These are phyloP conservation scores for Dreissena polymorpha DNA, from an alignment of 1,140 invertebrate genomes.

Conservation along the genomic window DNA sequence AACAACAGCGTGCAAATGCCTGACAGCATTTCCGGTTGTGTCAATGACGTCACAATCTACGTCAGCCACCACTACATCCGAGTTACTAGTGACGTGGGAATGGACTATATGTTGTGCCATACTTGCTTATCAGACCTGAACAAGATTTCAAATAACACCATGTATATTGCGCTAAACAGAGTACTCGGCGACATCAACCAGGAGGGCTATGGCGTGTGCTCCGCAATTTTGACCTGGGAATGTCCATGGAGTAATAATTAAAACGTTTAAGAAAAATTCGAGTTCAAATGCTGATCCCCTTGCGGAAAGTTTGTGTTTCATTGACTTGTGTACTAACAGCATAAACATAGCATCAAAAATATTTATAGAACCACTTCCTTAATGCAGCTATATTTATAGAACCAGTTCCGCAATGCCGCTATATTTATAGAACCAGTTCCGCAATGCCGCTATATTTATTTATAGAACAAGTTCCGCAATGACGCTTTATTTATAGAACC, in stretches of 20 bases:
- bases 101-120: not conserved
- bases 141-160: not conserved
- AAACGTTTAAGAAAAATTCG: too few species aligned
- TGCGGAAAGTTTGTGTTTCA: too few species aligned
- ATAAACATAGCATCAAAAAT: too few species aligned
- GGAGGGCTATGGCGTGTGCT: not conserved
- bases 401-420: too few species aligned
- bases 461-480: too few species aligned
- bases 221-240: not conserved
- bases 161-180: conserved; percentile 1
- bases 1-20: not conserved
- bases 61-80: not conserved
- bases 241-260: not conserved
- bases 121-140: not conserved
- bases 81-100: not conserved
- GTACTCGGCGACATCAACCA: not conserved
- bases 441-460: too few species aligned
- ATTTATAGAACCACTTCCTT: too few species aligned
- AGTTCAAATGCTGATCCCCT: too few species aligned
- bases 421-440: too few species aligned
- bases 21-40: not conserved
- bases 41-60: not conserved
- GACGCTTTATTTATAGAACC: too few species aligned
- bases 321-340: too few species aligned
- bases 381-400: too few species aligned